A percentile compares a stretch with the other conserved stretches of the same genome.
Conservation (phyloP, 2,797 vertebrate genomes). For the Brachyrhaphis roseni region DNA sequence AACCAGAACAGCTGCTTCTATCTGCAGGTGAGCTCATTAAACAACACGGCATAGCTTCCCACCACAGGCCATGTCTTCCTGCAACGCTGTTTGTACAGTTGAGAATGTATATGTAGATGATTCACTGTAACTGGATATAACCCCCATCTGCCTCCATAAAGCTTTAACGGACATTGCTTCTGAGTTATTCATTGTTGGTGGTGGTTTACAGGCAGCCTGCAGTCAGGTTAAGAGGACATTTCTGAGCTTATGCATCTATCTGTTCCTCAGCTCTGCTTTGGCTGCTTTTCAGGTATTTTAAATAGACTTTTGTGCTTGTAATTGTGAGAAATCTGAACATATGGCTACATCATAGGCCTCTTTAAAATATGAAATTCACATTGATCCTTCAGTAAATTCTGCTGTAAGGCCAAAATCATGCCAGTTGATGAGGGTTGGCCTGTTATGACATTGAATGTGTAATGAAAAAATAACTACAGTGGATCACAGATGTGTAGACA, state of each 20-base stretch:
- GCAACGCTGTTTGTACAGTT: constrained; percentile 16
- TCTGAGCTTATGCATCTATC: neutral
- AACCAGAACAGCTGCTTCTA: neutral
- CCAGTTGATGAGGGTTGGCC: neutral
- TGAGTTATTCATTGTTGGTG: constrained; percentile 5
- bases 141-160: constrained; percentile 23
- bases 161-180: constrained; percentile 4
- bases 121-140: constrained; percentile 12
- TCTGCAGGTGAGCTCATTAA: constrained; percentile 18
- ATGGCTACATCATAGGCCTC: neutral
- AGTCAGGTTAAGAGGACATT: neutral
- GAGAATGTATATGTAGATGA: constrained; percentile 16
- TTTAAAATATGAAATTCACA: neutral
- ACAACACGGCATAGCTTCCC: neutral
- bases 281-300: neutral
- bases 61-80: neutral
- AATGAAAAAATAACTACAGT: neutral
- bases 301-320: neutral
- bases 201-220: constrained; percentile 9
- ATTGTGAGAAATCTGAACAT: neutral
- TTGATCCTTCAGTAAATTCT: neutral
- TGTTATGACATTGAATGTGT: neutral
- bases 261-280: neutral
- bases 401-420: neutral
- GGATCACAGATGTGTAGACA: neutral